Percentiles rank a stretch among this genome's conserved stretches.
These are phyloP conservation scores for Oligia latruncula DNA, from an alignment of 2,888 invertebrate genomes.

Conservation along the genomic window DNA sequence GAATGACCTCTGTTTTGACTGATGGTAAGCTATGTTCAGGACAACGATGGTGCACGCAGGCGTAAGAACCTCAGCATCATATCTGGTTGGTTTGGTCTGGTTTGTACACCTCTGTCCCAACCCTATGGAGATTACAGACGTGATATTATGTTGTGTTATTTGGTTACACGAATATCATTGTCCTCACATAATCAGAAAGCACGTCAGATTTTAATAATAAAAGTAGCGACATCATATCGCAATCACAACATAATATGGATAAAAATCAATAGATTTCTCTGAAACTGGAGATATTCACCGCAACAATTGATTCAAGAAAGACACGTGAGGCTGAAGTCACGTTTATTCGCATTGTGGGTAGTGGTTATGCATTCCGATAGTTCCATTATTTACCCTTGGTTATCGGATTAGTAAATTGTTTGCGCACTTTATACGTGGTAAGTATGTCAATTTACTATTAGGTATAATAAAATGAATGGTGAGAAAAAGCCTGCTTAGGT, in stretches of 20 bases:
- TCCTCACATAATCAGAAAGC: neutral
- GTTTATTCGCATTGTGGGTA: slow-evolving; percentile 5
- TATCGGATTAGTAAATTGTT: slow-evolving; percentile 1
- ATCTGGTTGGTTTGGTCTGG: no score
- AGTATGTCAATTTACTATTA: neutral
- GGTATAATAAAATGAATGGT: neutral
- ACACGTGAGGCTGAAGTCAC: slow-evolving; percentile 37
- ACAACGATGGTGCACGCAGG: neutral
- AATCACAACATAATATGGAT: slow-evolving; percentile 25
- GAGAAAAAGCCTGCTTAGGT: neutral
- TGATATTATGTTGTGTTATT: neutral
- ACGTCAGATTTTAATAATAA: neutral
- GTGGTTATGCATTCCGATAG: neutral
- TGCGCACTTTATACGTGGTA: neutral
- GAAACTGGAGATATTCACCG: slow-evolving; percentile 20
- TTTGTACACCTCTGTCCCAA: neutral
- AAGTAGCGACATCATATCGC: slow-evolving; percentile 2
- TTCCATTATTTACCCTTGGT: slow-evolving; percentile 8
- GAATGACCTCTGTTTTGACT: neutral
- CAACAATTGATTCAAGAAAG: slow-evolving; percentile 36
- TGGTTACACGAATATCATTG: neutral
- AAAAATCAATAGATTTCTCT: slow-evolving; percentile 26
- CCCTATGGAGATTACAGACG: neutral
- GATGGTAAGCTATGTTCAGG: neutral
- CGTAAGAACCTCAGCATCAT: neutral